phyloP scores from a whole-genome alignment of 2,113 vertebrate genomes.

The Oplegnathus fasciatus region DNA sequence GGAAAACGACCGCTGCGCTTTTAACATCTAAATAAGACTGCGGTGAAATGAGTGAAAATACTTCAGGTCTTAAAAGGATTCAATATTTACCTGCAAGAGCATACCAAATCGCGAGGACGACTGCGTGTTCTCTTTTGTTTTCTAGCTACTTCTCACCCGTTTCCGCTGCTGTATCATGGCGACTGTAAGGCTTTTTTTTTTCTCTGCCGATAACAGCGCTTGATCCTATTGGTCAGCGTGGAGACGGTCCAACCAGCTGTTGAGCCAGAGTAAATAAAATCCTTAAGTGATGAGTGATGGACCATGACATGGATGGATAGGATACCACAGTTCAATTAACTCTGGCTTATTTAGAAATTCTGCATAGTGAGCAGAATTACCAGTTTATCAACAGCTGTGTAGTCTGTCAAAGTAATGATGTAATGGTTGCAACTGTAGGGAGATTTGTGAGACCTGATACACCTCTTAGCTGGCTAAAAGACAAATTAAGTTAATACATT shows the following conservation, averaged over 20 bases:
- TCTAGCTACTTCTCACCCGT: conserved; percentile 83
- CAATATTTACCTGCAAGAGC: conserved; percentile 86
- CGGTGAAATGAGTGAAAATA: neutral
- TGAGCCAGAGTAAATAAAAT: conserved; percentile 70
- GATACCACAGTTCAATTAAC: neutral
- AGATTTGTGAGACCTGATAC: too few species aligned
- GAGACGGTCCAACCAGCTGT: conserved; percentile 75
- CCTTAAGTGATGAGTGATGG: conserved; percentile 3
- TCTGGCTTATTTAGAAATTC: neutral
- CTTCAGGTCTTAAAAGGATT: neutral
- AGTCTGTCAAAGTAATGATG: neutral
- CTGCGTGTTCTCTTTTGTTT: conserved; percentile 88
- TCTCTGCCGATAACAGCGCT: conserved; percentile 76
- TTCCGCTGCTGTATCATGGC: conserved; percentile 90
- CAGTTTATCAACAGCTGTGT: neutral
- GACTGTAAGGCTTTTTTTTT: conserved; percentile 81
- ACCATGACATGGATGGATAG: neutral
- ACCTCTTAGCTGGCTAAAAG: neutral
- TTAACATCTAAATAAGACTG: neutral
- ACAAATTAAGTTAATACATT: neutral
- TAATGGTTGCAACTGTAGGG: neutral
- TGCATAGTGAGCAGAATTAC: neutral
- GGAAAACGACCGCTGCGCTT: neutral
- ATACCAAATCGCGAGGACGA: conserved; percentile 86
- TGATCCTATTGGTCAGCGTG: conserved; percentile 74